Evolutionary conservation across 2,797 vertebrate genomes (phyloP).

Genomic region (Parauchenoglanis punctatus): DNA sequence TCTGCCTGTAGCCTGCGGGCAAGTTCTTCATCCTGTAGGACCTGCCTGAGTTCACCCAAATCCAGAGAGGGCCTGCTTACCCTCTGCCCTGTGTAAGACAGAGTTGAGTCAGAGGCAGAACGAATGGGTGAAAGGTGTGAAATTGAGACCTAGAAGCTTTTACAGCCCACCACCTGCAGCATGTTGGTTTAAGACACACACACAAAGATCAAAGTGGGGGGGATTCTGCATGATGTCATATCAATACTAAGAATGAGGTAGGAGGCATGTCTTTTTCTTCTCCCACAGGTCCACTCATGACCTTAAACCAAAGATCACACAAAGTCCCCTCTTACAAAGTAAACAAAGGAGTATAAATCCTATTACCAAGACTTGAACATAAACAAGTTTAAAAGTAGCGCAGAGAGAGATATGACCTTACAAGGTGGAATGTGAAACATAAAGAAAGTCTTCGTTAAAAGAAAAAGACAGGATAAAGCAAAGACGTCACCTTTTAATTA

Average conservation of each 20-base stretch:
- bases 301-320: constrained; percentile 19
- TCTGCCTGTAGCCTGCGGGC: constrained; percentile 77
- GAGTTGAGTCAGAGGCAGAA: constrained; percentile 26
- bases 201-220: neutral
- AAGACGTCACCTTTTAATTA: neutral
- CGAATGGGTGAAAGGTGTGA: neutral
- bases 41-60: constrained; percentile 73
- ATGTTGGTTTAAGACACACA: neutral
- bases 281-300: constrained; percentile 12
- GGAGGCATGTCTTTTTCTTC: neutral
- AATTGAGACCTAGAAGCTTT: constrained; percentile 7
- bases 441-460: neutral
- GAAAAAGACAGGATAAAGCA: neutral
- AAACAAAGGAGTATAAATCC: neutral
- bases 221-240: constrained; percentile 34
- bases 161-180: constrained; percentile 33
- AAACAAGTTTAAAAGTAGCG: neutral
- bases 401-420: neutral
- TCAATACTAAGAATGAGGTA: constrained; percentile 15
- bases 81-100: constrained; percentile 55
- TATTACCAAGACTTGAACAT: neutral
- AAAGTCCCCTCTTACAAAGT: constrained; percentile 19
- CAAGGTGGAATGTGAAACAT: neutral
- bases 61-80: constrained; percentile 59
- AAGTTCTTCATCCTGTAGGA: constrained; percentile 76